phyloP scores from a whole-genome alignment of 2,888 invertebrate species.

The Flexamia atlantica region DNA sequence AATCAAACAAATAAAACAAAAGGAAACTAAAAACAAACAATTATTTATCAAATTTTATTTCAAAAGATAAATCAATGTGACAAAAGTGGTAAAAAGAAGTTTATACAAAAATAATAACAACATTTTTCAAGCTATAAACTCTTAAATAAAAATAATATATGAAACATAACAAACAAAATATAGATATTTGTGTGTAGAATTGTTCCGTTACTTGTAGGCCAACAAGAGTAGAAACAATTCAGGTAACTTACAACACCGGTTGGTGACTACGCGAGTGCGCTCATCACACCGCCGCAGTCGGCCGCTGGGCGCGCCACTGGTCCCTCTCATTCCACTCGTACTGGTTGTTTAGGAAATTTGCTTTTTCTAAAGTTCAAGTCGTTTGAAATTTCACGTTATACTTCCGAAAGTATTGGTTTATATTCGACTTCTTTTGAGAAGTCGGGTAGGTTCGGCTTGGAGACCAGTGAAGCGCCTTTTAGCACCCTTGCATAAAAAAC shows the following conservation, averaged over 20 bases:
- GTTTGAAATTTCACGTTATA: no score
- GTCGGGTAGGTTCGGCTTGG: not conserved
- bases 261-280: slow-evolving; percentile 42
- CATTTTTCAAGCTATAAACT: slow-evolving; percentile 61
- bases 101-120: slow-evolving; percentile 65
- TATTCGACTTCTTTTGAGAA: not conserved
- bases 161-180: slow-evolving; percentile 64
- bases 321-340: not conserved
- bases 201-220: slow-evolving; percentile 53
- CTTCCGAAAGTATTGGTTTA: no score
- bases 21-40: slow-evolving; percentile 50
- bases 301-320: slow-evolving; percentile 17
- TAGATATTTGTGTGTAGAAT: slow-evolving; percentile 58
- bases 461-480: not conserved
- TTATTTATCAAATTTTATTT: slow-evolving; percentile 63
- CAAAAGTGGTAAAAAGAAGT: slow-evolving; percentile 65
- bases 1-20: slow-evolving; percentile 3
- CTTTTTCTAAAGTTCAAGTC: no score
- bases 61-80: slow-evolving; percentile 65
- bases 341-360: no score
- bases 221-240: slow-evolving; percentile 56
- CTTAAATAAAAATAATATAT: slow-evolving; percentile 64
- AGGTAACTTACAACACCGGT: slow-evolving; percentile 64
- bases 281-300: not conserved
- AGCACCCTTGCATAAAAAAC: slow-evolving; percentile 51